Evolutionary conservation across 1,140 invertebrate genomes (phyloP).

Genomic region (Hydropsyche tenuis): DNA sequence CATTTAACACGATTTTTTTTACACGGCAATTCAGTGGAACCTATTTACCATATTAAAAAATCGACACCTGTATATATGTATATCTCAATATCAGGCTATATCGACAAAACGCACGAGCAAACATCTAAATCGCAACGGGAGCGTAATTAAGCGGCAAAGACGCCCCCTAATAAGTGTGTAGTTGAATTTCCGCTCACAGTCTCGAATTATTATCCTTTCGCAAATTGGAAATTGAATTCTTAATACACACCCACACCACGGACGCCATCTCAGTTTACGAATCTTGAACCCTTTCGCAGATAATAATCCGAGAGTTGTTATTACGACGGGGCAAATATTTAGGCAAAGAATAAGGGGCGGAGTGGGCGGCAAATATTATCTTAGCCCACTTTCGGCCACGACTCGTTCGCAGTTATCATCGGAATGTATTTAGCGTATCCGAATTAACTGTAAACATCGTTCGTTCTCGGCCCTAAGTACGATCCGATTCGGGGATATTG

Average conservation of each 20-base stretch:
- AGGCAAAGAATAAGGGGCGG: slow-evolving; percentile 22
- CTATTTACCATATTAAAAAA: too few species aligned
- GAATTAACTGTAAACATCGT: slow-evolving; percentile 29
- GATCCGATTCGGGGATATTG: slow-evolving; percentile 19
- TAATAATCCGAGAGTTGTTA: slow-evolving; percentile 23
- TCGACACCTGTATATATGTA: too few species aligned
- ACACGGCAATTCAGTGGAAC: too few species aligned
- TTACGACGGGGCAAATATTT: slow-evolving; percentile 26
- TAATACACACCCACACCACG: background rate
- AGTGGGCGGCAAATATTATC: slow-evolving; percentile 25
- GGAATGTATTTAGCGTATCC: slow-evolving; percentile 31
- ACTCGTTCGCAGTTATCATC: slow-evolving; percentile 3
- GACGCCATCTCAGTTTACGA: background rate
- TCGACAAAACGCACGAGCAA: too few species aligned
- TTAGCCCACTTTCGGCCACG: background rate
- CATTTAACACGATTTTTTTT: too few species aligned
- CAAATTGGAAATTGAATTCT: slow-evolving; percentile 34
- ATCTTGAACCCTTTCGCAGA: slow-evolving; percentile 4
- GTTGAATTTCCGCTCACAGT: slow-evolving; percentile 25
- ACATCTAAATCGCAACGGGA: too few species aligned
- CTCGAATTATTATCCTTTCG: slow-evolving; percentile 32
- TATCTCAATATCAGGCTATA: too few species aligned
- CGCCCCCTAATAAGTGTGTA: background rate
- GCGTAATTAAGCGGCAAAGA: too few species aligned
- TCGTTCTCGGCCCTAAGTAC: slow-evolving; percentile 15